These are phyloP conservation scores for Paralvinella palmiformis DNA, from an alignment of 1,140 invertebrate genomes.

Conservation along the genomic window DNA sequence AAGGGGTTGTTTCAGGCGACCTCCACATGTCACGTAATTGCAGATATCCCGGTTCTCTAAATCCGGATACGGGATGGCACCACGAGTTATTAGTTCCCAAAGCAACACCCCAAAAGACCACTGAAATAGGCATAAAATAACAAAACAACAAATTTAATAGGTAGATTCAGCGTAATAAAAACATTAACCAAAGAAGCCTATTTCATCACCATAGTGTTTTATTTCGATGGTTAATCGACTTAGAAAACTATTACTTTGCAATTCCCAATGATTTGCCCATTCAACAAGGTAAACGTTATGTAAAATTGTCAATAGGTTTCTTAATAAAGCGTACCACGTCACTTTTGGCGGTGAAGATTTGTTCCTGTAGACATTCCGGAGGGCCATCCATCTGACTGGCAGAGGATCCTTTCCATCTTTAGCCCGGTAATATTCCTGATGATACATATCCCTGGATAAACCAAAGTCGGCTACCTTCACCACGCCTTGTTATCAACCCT, in stretches of 20 bases:
- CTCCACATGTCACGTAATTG: background rate
- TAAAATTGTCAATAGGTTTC: no score
- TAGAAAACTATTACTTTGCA: no score
- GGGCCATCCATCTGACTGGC: conserved; percentile 86
- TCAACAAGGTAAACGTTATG: no score
- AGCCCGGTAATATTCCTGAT: conserved; percentile 80
- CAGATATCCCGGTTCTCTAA: conserved; percentile 78
- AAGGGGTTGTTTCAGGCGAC: conserved; percentile 64
- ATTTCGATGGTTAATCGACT: no score
- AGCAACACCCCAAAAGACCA: conserved; percentile 95
- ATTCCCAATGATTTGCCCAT: no score
- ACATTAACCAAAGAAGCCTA: no score
- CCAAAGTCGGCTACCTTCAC: conserved; percentile 82
- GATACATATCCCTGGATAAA: conserved; percentile 63
- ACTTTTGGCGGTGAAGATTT: conserved; percentile 22
- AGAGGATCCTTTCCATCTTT: conserved; percentile 85
- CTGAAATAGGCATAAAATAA: conserved; percentile 52
- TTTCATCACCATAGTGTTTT: no score
- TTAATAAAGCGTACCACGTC: conserved; percentile 20
- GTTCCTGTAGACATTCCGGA: conserved; percentile 57
- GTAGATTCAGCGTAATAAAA: no score
- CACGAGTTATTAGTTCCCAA: conserved; percentile 93
- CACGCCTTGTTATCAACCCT: conserved; percentile 18
- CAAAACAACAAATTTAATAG: no score
- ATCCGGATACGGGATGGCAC: conserved; percentile 93